Conservation (phyloP, 1,140 invertebrate genomes). For the Stegodyphus dumicola region DNA sequence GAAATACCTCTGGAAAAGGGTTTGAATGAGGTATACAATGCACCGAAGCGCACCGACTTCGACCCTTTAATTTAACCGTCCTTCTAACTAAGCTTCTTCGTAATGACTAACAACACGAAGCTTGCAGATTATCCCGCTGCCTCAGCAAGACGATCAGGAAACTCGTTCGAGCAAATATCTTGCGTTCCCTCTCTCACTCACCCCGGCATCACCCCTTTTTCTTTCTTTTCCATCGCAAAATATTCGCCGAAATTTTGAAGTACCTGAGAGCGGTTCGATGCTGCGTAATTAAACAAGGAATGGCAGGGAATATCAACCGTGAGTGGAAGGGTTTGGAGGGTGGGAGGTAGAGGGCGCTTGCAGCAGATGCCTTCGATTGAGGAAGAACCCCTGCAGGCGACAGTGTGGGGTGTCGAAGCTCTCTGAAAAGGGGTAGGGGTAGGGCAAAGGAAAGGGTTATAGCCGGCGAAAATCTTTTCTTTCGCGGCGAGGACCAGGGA, state of each 20-base stretch:
- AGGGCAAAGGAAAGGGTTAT: slow-evolving; percentile 10
- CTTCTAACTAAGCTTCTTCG: slow-evolving; percentile 41
- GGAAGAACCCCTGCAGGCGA: slow-evolving; percentile 33
- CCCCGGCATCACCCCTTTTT: neutral
- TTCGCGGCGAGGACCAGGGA: slow-evolving; percentile 7
- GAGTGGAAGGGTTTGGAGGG: slow-evolving; percentile 1
- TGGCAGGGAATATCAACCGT: neutral
- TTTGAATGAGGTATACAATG: slow-evolving; percentile 37
- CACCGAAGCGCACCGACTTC: slow-evolving; percentile 17
- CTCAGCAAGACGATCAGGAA: slow-evolving; percentile 44
- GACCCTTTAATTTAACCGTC: slow-evolving; percentile 52
- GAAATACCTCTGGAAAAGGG: slow-evolving; percentile 19
- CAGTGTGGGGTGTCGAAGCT: slow-evolving; percentile 23
- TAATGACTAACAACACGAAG: slow-evolving; percentile 30
- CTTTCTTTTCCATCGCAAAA: slow-evolving; percentile 21
- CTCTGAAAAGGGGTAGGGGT: neutral
- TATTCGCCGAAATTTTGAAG: slow-evolving; percentile 50
- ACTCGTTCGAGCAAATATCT: slow-evolving; percentile 47
- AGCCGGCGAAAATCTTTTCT: slow-evolving; percentile 31
- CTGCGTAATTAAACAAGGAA: slow-evolving; percentile 51
- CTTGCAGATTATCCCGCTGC: slow-evolving; percentile 29
- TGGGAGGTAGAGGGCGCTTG: neutral
- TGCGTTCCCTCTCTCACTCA: slow-evolving; percentile 1
- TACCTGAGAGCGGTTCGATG: slow-evolving; percentile 36
- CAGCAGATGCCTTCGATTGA: slow-evolving; percentile 51